Percentiles rank a stretch among this genome's conserved stretches.
These are phyloP conservation scores for Bombus confusus DNA, from an alignment of 1,140 invertebrate genomes.

Conservation along the genomic window DNA sequence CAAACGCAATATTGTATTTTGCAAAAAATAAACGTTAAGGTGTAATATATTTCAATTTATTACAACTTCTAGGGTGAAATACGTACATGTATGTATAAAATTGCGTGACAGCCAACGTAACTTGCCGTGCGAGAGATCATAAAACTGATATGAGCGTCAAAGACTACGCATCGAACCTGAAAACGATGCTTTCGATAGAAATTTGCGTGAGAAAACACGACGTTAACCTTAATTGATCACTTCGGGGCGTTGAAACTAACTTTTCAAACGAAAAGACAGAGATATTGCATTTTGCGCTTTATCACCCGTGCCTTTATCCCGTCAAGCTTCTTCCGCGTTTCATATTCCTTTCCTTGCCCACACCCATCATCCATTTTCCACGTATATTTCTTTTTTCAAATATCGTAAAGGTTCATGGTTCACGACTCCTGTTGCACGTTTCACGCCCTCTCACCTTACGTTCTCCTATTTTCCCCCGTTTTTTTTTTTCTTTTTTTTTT, in stretches of 20 bases:
- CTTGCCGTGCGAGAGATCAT: too few relatives aligned
- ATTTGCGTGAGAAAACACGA: neutral
- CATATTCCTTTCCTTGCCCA: constrained; percentile 24
- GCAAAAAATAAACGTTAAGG: too few relatives aligned
- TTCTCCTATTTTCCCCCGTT: neutral
- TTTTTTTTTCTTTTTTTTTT: too few relatives aligned
- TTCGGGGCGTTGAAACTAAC: neutral
- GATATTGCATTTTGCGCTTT: constrained; percentile 16
- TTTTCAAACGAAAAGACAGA: neutral
- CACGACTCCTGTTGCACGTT: constrained; percentile 48
- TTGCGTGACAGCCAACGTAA: too few relatives aligned
- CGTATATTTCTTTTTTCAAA: constrained; percentile 68
- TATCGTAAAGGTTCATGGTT: constrained; percentile 72
- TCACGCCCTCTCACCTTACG: constrained; percentile 14
- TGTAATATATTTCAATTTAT: too few relatives aligned
- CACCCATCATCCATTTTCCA: constrained; percentile 50
- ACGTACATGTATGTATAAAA: too few relatives aligned
- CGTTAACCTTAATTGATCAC: neutral
- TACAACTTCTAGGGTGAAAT: too few relatives aligned
- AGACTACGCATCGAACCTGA: neutral
- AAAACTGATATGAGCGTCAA: too few relatives aligned
- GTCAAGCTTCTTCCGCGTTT: neutral
- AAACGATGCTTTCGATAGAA: neutral
- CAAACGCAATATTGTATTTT: too few relatives aligned
- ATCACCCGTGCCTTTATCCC: neutral